Conservation (phyloP, 2,888 invertebrate species). For the Protophormia terraenovae region DNA sequence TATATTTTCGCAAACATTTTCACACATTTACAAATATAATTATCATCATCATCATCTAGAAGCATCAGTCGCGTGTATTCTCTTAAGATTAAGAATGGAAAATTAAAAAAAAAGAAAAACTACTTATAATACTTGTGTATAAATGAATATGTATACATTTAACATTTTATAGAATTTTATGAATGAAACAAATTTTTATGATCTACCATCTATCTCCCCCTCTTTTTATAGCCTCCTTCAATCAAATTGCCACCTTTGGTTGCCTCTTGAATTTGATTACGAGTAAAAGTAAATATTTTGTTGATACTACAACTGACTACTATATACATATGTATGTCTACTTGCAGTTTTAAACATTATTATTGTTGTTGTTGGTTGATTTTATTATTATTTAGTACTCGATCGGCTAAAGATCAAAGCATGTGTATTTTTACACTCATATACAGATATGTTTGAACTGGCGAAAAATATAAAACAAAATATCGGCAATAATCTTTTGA, state of each 20-base stretch:
- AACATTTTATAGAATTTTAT: slow-evolving; percentile 32
- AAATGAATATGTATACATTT: slow-evolving; percentile 1
- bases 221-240: background rate
- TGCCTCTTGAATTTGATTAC: slow-evolving; percentile 32
- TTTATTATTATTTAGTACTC: slow-evolving; percentile 42
- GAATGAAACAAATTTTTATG: slow-evolving; percentile 49
- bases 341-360: slow-evolving; percentile 11
- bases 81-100: slow-evolving; percentile 40
- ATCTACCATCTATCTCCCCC: background rate
- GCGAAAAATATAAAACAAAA: slow-evolving; percentile 63
- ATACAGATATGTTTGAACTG: slow-evolving; percentile 55
- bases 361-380: slow-evolving; percentile 23
- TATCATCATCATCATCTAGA: slow-evolving; percentile 31
- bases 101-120: slow-evolving; percentile 42
- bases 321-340: background rate
- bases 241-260: slow-evolving; percentile 39
- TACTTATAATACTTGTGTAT: background rate
- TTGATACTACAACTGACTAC: slow-evolving; percentile 9
- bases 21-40: slow-evolving; percentile 46
- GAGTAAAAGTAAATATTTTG: background rate
- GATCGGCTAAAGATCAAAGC: slow-evolving; percentile 66
- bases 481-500: slow-evolving; percentile 63
- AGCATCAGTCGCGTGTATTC: slow-evolving; percentile 49
- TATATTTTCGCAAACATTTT: slow-evolving; percentile 33
- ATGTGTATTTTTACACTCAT: slow-evolving; percentile 12